Evolutionary conservation across 2,888 invertebrate genomes (phyloP), one percentile per base, ranked within the genome.

Genomic region (Drosophila borealis): DNA sequence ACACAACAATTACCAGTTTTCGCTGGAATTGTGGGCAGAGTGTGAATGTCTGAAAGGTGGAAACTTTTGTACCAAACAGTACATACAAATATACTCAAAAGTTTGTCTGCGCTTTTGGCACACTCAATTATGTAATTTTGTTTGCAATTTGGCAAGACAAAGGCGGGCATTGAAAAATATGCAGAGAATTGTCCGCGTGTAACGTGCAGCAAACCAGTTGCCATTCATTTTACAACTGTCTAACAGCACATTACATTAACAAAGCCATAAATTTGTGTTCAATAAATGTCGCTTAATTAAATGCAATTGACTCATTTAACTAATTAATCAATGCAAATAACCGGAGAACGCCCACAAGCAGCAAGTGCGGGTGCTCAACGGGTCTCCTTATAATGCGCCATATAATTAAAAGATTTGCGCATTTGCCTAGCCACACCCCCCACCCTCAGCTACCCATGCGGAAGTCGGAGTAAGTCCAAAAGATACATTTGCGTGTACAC

Each of bases 391-490:
- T 34, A 67, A 80, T 49, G 25, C 34, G 49, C 46, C 44, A 53
- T 63, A 73, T 56, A 85, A 82, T 81, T 85, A 85, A 64, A 21
- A 69, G 82, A 85, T 80, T 71, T 85, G 85, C 82, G 76, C 85
- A 84, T 87, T 87, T 73, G 71, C 54, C 54, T 65, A 68, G 21
- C 25, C 39, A 34, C n/a, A 46, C 4, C n/a, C 46, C 6, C 2
- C 19, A 13, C 42, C 10, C 19, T 17, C 37, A 37, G 13, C 11
- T n/a, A 25, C 13, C 37, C 36, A 84, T 57, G 62, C 77, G 88
- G 82, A 82, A 82, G 70, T 82, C 65, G 36, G 11, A 65, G 45
- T 53, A 44, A 53, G 64, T 33, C 36, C 50, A 41, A 60, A 71
- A 80, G 60, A 64, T 63, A 55, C 61, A 75, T 84, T 72, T 72